These are phyloP conservation scores for Punctoribates punctum DNA, from an alignment of 2,888 invertebrate species.

Conservation along the genomic window DNA sequence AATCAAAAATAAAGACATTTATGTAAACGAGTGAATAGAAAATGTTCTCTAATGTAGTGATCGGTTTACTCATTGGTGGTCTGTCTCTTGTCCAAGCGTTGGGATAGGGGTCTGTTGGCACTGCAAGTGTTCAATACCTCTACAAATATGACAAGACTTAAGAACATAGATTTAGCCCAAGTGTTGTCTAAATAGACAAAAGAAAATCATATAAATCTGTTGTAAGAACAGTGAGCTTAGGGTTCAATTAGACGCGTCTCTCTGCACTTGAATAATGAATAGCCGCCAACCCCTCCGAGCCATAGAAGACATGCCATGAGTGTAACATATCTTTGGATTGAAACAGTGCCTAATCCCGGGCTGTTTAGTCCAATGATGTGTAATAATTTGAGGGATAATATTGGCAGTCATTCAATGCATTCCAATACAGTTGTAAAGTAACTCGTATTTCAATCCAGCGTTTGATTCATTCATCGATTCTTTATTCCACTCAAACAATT, in stretches of 20 bases:
- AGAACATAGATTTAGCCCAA: neutral
- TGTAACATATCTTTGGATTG: constrained; percentile 36
- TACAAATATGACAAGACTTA: constrained; percentile 10
- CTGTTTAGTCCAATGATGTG: constrained; percentile 27
- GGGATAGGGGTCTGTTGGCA: neutral
- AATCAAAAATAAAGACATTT: too few relatives aligned
- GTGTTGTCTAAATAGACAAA: constrained; percentile 25
- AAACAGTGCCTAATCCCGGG: neutral
- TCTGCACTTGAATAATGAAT: constrained; percentile 31
- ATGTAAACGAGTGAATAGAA: too few relatives aligned
- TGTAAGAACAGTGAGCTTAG: constrained; percentile 13
- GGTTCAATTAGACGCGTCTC: constrained; percentile 28
- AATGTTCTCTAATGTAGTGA: too few relatives aligned
- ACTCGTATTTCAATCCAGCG: too few relatives aligned
- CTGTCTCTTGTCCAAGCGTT: neutral
- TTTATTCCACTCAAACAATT: too few relatives aligned
- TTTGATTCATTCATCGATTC: too few relatives aligned
- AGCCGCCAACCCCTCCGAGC: constrained; percentile 7
- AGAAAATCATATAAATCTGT: constrained; percentile 18
- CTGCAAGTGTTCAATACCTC: constrained; percentile 12
- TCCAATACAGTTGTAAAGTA: too few relatives aligned
- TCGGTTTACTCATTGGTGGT: neutral
- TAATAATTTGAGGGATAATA: constrained; percentile 36
- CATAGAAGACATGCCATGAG: neutral
- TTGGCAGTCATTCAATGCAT: neutral